phyloP scores from a whole-genome alignment of 2,113 vertebrate species.

The Panthera tigris region DNA sequence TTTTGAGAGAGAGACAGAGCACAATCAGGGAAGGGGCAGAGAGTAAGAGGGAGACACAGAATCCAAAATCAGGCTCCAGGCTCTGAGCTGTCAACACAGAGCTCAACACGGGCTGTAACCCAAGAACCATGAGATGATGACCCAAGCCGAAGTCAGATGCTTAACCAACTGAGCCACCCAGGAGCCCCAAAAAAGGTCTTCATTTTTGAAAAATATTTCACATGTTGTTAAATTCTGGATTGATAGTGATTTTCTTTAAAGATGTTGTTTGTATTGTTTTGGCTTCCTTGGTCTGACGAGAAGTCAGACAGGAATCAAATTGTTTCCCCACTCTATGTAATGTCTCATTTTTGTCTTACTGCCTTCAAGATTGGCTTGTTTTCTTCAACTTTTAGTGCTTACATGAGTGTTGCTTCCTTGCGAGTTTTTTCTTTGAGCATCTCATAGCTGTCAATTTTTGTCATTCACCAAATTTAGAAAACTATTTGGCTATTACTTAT shows the following conservation, averaged over 20 bases:
- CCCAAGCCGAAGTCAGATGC: too few relatives aligned
- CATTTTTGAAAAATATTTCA: neutral
- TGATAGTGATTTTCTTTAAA: neutral
- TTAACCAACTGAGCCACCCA: too few relatives aligned
- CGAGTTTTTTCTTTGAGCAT: neutral
- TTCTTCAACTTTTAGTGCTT: neutral
- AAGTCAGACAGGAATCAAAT: neutral
- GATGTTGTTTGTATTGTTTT: neutral
- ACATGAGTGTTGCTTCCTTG: neutral
- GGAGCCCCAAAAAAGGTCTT: neutral
- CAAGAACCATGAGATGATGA: too few relatives aligned
- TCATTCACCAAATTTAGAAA: neutral
- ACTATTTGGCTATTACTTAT: neutral
- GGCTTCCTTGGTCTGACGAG: neutral
- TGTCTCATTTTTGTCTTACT: neutral
- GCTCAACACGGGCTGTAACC: too few relatives aligned
- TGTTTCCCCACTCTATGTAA: neutral
- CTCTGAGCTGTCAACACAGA: too few relatives aligned
- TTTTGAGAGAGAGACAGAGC: too few relatives aligned
- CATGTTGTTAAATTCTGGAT: neutral
- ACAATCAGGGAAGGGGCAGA: too few relatives aligned
- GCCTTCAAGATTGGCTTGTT: neutral
- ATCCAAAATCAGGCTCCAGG: too few relatives aligned
- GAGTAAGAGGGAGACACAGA: too few relatives aligned
- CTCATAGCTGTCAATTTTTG: neutral